Conservation (phyloP, 2,113 vertebrate species). For the Phylloscopus trochiloides region DNA sequence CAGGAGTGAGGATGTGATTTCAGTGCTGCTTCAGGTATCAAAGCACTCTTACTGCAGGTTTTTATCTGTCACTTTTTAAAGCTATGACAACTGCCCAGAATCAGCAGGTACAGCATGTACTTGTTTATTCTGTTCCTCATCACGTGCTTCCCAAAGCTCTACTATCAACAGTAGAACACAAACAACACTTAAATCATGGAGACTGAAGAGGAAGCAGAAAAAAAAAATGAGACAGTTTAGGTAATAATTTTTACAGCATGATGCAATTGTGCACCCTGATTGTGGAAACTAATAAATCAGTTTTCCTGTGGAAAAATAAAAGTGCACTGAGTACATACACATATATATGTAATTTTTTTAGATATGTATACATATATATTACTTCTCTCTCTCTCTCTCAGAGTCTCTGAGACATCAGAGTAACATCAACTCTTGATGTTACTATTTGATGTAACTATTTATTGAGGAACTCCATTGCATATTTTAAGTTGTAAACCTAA, state of each 20-base stretch:
- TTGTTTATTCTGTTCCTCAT: not conserved
- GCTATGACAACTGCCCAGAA: not conserved
- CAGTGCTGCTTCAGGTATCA: not conserved
- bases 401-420: too few relatives aligned
- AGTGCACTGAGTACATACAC: accelerated
- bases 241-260: not conserved
- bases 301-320: not conserved
- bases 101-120: not conserved
- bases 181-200: not conserved
- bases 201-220: not conserved
- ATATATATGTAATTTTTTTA: not conserved
- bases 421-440: too few relatives aligned
- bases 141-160: not conserved
- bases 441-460: not conserved
- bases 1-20: not conserved
- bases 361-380: not conserved
- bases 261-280: not conserved
- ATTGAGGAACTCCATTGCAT: not conserved
- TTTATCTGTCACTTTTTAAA: not conserved
- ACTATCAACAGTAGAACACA: not conserved
- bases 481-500: not conserved
- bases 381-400: not conserved
- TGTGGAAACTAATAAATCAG: not conserved
- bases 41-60: not conserved
- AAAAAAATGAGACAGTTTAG: not conserved